Evolutionary conservation across 2,888 invertebrate genomes (phyloP).

Genomic region (Chromoteleia sp.): DNA sequence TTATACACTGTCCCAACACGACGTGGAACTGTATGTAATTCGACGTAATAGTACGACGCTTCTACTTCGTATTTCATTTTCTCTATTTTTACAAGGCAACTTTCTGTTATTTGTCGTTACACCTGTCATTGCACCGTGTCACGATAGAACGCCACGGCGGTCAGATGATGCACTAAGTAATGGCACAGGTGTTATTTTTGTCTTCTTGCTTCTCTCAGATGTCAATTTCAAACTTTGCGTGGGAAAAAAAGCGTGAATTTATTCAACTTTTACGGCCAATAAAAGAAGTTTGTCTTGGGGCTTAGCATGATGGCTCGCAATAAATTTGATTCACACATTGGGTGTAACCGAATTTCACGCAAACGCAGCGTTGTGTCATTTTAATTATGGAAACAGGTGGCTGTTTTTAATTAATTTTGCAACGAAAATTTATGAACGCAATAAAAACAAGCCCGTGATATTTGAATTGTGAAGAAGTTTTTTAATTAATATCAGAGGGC

Average conservation of each 20-base stretch:
- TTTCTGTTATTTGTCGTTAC: constrained; percentile 12
- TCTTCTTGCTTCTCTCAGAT: constrained; percentile 3
- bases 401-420: constrained; percentile 60
- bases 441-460: constrained; percentile 37
- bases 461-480: constrained; percentile 32
- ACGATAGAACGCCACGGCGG: not conserved
- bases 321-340: constrained; percentile 60
- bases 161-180: constrained; percentile 32
- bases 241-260: constrained; percentile 50
- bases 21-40: too few relatives aligned
- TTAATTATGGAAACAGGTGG: constrained; percentile 60
- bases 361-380: constrained; percentile 43
- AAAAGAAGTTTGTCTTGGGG: constrained; percentile 56
- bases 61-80: not conserved
- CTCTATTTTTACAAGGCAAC: constrained; percentile 7
- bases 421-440: constrained; percentile 49
- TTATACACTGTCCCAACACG: too few relatives aligned
- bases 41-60: too few relatives aligned
- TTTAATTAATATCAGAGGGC: constrained; percentile 24
- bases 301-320: constrained; percentile 37
- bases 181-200: constrained; percentile 40
- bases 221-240: constrained; percentile 34
- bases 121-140: constrained; percentile 19
- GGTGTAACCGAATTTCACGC: constrained; percentile 44
- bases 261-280: constrained; percentile 52